Percentiles rank a stretch among this genome's conserved stretches.
Evolutionary conservation across 2,797 vertebrate genomes (phyloP).

Genomic region (Spinus olivaceus): DNA sequence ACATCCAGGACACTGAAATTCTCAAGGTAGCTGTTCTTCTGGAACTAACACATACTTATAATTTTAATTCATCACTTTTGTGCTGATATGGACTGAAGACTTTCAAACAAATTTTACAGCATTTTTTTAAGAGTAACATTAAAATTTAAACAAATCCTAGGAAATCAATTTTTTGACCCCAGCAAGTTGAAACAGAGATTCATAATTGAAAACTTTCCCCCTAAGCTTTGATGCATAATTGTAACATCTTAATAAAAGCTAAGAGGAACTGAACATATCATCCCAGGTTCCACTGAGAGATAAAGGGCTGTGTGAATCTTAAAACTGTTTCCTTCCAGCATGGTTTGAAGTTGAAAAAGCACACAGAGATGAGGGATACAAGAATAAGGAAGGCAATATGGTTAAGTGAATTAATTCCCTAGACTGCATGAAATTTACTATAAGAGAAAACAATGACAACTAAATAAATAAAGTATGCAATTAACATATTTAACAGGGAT

Average conservation of each 20-base stretch:
- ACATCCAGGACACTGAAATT: background rate
- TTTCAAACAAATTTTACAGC: background rate
- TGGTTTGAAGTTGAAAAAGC: background rate
- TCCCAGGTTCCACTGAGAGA: background rate
- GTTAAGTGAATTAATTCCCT: background rate
- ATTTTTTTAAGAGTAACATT: background rate
- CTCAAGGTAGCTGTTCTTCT: background rate
- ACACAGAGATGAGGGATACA: background rate
- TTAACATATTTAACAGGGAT: background rate
- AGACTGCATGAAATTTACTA: background rate
- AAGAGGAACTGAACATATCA: background rate
- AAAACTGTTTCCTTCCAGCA: background rate
- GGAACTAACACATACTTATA: fast-evolving
- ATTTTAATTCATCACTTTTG: background rate
- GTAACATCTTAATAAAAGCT: background rate
- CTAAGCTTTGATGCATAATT: background rate
- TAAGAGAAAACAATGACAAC: background rate
- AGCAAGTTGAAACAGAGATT: background rate
- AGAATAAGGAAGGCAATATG: background rate
- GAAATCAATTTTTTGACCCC: background rate
- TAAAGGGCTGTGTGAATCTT: background rate
- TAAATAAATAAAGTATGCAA: background rate
- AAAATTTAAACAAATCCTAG: background rate
- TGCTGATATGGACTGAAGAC: background rate
- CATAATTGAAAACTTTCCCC: background rate